Percentiles rank a stretch among this genome's conserved stretches.
phyloP scores from a whole-genome alignment of 37 sponge, comb jelly and placozoan species.

The Mnemiopsis leidyi region DNA sequence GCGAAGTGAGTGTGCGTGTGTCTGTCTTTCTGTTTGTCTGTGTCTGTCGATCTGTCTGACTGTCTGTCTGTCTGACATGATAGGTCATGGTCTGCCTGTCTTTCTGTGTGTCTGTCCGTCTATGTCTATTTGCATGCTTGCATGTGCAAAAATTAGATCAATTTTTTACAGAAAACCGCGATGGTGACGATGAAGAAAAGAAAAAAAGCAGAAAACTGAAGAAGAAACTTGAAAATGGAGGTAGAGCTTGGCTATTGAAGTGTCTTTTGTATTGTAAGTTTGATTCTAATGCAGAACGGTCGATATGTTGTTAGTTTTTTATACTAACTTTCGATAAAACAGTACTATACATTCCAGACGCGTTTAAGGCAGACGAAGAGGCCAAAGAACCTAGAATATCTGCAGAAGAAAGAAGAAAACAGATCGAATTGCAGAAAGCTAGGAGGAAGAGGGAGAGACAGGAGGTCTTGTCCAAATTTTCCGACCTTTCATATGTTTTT shows the following conservation, averaged over 20 bases:
- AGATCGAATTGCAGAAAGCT: not conserved
- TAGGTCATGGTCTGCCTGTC: no score
- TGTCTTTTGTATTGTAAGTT: no score
- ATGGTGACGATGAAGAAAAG: not conserved
- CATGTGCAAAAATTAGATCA: not conserved
- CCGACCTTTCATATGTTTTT: no score
- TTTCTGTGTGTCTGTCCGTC: no score
- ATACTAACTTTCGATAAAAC: no score
- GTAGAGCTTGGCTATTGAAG: no score
- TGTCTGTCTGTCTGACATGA: no score
- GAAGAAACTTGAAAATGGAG: constrained; percentile 19
- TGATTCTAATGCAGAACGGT: no score
- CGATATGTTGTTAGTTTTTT: no score
- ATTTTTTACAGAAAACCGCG: not conserved
- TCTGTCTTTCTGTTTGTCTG: no score
- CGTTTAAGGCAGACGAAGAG: not conserved
- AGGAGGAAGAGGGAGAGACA: constrained; percentile 20
- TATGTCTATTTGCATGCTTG: no score
- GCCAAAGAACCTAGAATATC: not conserved
- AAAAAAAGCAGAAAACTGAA: not conserved
- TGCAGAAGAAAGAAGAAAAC: constrained; percentile 12
- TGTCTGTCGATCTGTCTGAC: no score
- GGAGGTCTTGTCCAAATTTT: not conserved
- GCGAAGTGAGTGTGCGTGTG: constrained; percentile 13
- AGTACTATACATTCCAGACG: not conserved